Percentiles rank a stretch among this genome's conserved stretches.
phyloP scores from a whole-genome alignment of 2,888 invertebrate species.

The Drosophila lacicola region DNA sequence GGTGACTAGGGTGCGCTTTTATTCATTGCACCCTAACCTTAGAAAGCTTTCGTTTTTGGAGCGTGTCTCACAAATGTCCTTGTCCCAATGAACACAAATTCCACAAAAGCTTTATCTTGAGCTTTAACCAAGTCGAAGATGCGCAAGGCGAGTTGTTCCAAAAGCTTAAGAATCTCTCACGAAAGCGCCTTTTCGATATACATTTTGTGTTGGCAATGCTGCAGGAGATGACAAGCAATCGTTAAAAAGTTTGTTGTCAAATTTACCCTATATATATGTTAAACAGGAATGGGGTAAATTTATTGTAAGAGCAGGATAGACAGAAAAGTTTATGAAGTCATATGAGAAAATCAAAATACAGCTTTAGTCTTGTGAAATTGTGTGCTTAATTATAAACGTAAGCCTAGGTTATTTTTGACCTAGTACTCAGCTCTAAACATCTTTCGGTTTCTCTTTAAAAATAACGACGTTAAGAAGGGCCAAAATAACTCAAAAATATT shows the following conservation, averaged over 20 bases:
- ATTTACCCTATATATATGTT: not conserved
- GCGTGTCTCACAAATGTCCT: constrained; percentile 13
- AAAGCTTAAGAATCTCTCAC: constrained; percentile 7
- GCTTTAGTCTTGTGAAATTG: too few relatives aligned
- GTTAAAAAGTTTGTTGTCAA: constrained; percentile 20
- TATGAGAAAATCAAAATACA: too few relatives aligned
- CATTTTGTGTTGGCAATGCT: constrained; percentile 25
- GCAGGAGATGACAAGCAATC: constrained; percentile 3
- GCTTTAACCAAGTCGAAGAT: not conserved
- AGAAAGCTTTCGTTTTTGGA: constrained; percentile 6
- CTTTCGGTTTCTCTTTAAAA: too few relatives aligned
- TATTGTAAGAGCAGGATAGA: too few relatives aligned
- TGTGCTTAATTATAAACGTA: too few relatives aligned
- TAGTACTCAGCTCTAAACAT: too few relatives aligned
- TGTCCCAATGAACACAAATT: not conserved
- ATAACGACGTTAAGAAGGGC: too few relatives aligned
- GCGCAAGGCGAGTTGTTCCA: constrained; percentile 11
- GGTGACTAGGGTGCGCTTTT: not conserved
- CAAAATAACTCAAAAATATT: too few relatives aligned
- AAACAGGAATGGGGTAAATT: too few relatives aligned
- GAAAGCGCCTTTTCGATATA: not conserved
- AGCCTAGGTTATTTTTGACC: too few relatives aligned
- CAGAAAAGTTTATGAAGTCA: too few relatives aligned
- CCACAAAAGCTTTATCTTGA: not conserved
- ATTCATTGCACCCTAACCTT: not conserved